These are phyloP conservation scores for Poecilia velifera DNA, from an alignment of 2,797 vertebrate genomes.

Conservation along the genomic window DNA sequence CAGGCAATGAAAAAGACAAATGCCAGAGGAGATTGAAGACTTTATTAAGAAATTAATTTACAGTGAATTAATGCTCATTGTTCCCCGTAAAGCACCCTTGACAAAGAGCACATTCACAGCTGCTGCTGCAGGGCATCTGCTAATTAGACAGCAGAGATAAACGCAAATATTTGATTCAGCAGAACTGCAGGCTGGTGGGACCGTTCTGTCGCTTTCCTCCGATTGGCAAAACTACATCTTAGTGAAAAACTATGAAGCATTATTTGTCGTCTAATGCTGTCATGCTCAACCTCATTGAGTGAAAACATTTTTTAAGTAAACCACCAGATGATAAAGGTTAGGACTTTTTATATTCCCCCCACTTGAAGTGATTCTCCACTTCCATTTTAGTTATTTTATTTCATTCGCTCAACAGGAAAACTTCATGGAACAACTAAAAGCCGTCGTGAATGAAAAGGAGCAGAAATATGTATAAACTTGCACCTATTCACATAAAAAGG, in stretches of 20 bases:
- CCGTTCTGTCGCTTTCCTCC: slow-evolving; percentile 49
- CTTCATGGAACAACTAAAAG: no score
- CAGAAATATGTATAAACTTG: no score
- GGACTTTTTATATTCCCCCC: neutral
- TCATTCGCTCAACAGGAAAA: no score
- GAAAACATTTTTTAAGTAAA: neutral
- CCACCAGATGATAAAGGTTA: neutral
- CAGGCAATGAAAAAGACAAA: neutral
- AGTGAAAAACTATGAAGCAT: slow-evolving; percentile 22
- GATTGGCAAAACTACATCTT: slow-evolving; percentile 60
- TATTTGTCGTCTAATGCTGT: slow-evolving; percentile 10
- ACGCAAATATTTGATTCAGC: slow-evolving; percentile 39
- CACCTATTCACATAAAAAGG: no score
- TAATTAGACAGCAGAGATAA: slow-evolving; percentile 44
- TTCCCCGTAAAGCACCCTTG: slow-evolving; percentile 14
- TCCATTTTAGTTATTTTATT: no score
- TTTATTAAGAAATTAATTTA: neutral
- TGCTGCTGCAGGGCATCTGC: slow-evolving; percentile 34
- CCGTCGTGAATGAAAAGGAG: no score
- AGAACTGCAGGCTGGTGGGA: slow-evolving; percentile 46
- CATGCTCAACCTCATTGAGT: neutral
- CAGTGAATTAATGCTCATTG: neutral
- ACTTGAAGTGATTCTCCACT: neutral
- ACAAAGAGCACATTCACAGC: neutral
- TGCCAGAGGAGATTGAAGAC: neutral